These are phyloP conservation scores for Daubentonia madagascariensis DNA, from an alignment of 2,113 vertebrate genomes.

Conservation along the genomic window DNA sequence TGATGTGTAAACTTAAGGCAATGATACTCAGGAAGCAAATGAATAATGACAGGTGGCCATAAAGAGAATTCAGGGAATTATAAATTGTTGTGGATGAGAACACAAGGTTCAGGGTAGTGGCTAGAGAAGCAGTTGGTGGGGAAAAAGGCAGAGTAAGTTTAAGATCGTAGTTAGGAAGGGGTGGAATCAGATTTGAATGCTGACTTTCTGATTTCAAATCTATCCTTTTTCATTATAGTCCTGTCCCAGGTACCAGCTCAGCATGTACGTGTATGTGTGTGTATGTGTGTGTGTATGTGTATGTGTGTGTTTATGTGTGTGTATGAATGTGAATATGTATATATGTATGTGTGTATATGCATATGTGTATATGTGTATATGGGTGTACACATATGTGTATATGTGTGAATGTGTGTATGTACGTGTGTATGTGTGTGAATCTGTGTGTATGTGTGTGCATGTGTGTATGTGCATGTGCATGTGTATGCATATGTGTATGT, in stretches of 20 bases:
- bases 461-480: neutral
- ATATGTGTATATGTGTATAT: neutral
- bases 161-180: neutral
- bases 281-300: neutral
- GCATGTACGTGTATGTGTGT: neutral
- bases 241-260: neutral
- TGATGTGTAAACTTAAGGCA: neutral
- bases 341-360: too few species aligned
- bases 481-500: neutral
- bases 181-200: neutral
- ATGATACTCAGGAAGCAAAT: neutral
- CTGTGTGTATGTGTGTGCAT: neutral
- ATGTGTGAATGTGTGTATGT: neutral
- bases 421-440: neutral
- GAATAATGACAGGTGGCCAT: neutral
- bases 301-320: neutral
- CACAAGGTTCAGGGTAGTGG: neutral
- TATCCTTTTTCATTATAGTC: neutral
- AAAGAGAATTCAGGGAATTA: neutral
- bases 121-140: neutral
- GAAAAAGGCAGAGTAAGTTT: neutral
- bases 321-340: neutral
- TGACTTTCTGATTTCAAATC: neutral
- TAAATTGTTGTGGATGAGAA: neutral
- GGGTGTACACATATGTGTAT: neutral